These are phyloP conservation scores for Lepus townsendii DNA, from an alignment of 2,797 vertebrate genomes.

Conservation along the genomic window DNA sequence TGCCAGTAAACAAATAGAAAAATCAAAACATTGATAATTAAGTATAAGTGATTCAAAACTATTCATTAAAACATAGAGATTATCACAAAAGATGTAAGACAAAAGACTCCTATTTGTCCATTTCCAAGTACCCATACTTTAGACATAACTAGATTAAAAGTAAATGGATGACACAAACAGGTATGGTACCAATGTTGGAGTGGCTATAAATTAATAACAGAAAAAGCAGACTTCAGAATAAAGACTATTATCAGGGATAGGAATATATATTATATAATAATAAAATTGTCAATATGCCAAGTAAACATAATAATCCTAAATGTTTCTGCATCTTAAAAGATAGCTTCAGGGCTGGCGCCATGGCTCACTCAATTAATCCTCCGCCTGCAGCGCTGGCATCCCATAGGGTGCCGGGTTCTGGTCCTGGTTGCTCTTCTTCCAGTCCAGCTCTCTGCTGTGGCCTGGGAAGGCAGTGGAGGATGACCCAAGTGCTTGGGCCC, in stretches of 20 bases:
- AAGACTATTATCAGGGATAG: neutral
- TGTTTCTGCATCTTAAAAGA: neutral
- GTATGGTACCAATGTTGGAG: neutral
- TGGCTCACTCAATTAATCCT: too few species aligned
- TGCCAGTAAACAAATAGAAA: neutral
- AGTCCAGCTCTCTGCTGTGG: too few species aligned
- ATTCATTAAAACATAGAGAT: neutral
- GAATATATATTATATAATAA: neutral
- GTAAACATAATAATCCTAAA: neutral
- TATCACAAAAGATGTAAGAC: neutral
- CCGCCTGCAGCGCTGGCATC: too few species aligned
- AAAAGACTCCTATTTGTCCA: neutral
- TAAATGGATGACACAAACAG: neutral
- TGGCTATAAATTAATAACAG: neutral
- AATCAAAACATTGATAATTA: neutral
- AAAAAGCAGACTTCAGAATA: neutral
- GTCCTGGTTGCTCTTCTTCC: too few species aligned
- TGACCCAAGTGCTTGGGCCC: too few species aligned
- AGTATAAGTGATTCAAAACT: neutral
- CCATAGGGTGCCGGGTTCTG: too few species aligned
- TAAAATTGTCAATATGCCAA: neutral
- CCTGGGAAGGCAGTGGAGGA: too few species aligned
- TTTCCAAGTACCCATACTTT: neutral
- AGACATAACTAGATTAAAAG: neutral
- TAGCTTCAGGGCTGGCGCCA: too few species aligned